Base-by-base conservation (phyloP, 1,140 invertebrate species). In the Neodiprion lecontei region DNA sequence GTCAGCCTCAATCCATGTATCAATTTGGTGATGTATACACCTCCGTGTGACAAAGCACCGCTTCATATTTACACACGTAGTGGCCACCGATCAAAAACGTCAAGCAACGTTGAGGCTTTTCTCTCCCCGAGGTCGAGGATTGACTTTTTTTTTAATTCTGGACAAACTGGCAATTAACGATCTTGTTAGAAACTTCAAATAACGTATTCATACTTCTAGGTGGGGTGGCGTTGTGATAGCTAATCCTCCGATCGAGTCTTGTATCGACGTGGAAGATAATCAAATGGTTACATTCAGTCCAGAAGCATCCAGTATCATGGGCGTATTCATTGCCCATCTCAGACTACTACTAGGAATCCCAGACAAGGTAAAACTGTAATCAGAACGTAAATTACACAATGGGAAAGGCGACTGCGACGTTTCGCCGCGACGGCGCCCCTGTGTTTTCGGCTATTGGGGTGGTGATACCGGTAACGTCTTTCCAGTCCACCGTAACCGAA, bases 181-280 rank as follows among this genome's bases (percentile, higher is more conserved):
- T 40, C 28, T 40, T 40, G 28, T 40, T 40, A 40, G 1, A 40
- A 40, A 40, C 5, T 40, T 40, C 28, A 5, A 40, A 5, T 5
- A 40, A 40, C 28, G 28, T 40, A 40, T 40, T 40, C 28, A 40
- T 40, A 40, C 28, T 40, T 78, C 4, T 9, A 87, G 95, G 74
- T 99, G 97, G 97, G 97, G 97, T 74, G 96, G 93, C n/a, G 92
- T 96, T 53, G 91, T 93, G 65, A 91, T 94, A 61, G 90, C 91
- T 12, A 96, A 93, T 87, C 92, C 93, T n/a, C 88, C 91, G 1
- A 77, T 80, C 23, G 87, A 88, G 1, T 86, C 90, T 23, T 95
- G 91, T 81, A 81, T 82, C 69, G 83, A 77, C 47, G 8, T 87
- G 77, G 73, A 83, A 80, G 78, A 81, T 78, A 47, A 81, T 65